Evolutionary conservation across 1,140 invertebrate species (phyloP), one percentile per base, ranked within the genome.

Genomic region (Plodia interpunctella): DNA sequence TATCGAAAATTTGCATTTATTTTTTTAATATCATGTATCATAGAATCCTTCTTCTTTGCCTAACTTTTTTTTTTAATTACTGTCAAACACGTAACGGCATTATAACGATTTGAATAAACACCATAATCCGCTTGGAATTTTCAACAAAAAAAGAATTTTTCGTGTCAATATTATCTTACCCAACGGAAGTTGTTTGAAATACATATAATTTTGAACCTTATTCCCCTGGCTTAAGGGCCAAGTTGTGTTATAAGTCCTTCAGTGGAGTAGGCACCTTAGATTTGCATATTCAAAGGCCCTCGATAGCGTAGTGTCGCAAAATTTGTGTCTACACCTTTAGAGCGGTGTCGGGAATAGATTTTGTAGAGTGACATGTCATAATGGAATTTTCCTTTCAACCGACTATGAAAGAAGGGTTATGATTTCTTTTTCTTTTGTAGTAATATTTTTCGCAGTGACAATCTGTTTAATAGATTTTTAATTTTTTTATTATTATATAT

Each of bases 251-350:
- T 55, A 57, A 61, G 63, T 44, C 64, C 62, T 59, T 54, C 52
- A 35, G 28, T 52, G 56, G 28, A 53, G 54, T n/a, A n/a, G n/a
- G n/a, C 55, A 65, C 62, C 68, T 65, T 56, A 69, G 69, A 44
- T 74, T 74, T 74, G 68, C 71, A 74, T 74, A 66, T 66, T 68
- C 59, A 65, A 65, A 68, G 59, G 52, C 65, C 49, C 60, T 65
- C 66, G 61, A 60, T 60, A 54, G 55, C 32, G 50, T 49, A 55
- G 55, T 44, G 55, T 44, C 13, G 38, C 38, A 44, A 44, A n/a
- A 44, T 44, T 44, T 44, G 38, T 17, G 13, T 44, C 49, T 60
- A 44, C 55, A 56, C 28, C 52, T 54, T 61, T 63, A 49, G 49
- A 72, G 57, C 35, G 49, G 25, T 62, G 54, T 64, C 49, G 50